These are phyloP conservation scores for Falco berigora DNA, from an alignment of 2,797 vertebrate species.

Conservation along the genomic window DNA sequence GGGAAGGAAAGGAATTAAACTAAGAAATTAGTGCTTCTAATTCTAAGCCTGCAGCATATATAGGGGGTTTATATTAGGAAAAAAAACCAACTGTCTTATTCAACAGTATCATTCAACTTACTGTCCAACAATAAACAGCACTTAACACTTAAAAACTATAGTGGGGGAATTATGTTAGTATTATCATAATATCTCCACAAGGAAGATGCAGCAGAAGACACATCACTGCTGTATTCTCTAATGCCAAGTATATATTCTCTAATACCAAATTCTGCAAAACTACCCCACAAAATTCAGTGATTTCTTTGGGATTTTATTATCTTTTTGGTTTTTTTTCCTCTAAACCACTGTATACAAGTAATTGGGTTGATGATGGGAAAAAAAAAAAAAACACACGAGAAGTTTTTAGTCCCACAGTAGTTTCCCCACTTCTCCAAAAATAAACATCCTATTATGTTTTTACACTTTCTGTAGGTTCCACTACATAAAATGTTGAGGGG, in stretches of 20 bases:
- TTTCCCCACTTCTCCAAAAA: conserved; percentile 44
- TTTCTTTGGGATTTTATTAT: neutral
- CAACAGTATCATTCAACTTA: no score
- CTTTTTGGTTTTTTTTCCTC: neutral
- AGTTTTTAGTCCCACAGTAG: neutral
- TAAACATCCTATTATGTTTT: neutral
- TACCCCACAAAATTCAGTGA: neutral
- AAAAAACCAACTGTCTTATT: neutral
- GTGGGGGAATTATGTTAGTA: neutral
- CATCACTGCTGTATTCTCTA: neutral
- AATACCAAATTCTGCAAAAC: neutral
- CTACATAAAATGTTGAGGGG: neutral
- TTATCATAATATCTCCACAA: neutral
- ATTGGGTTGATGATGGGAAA: neutral
- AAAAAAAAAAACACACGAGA: neutral
- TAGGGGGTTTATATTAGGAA: neutral
- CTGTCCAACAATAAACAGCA: neutral
- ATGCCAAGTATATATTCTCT: neutral
- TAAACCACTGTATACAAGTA: neutral
- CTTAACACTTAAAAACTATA: neutral
- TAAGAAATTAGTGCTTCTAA: neutral
- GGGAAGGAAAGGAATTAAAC: neutral
- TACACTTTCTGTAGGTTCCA: neutral
- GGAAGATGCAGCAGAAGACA: neutral
- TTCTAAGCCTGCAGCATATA: neutral